Base-by-base conservation (phyloP, 2,113 vertebrate species). In the Phrynocephalus versicolor region DNA sequence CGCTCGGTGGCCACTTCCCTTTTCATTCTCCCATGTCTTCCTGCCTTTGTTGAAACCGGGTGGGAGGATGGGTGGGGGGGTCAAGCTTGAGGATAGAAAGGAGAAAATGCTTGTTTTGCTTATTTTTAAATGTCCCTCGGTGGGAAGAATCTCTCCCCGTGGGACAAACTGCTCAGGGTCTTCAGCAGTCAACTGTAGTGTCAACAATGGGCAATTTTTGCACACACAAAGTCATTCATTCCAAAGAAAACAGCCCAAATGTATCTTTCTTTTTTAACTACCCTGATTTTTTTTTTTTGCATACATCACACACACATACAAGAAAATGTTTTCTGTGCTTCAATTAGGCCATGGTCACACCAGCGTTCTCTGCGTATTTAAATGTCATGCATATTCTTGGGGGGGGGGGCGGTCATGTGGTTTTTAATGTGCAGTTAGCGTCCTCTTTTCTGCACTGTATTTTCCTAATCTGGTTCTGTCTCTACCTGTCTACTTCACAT, bases 81-180 rank as follows among this genome's bases (percentile, higher is more conserved):
- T 51, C 73, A 51, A 10, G 45, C 3, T 72, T 65, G 25, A 1
- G 58, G 83, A 25, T 16, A 16, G 69, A 25, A 85, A 80, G 21
- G 18, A 84, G 82, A 84, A 73, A 74, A 64, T 0, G 0, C 7
- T 2, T n/a, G 37, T 19, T 18, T 16, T 88, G 27, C 82, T 91
- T 78, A 51, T 84, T 88, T 89, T 73, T 45, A 84, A 88, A 86
- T 30, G 64, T 41, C 3, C 60, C 75, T 33, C 33, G 45, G 79
- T 25, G 72, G 39, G 69, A 76, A 86, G 87, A 84, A 71, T n/a
- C n/a, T n/a, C 15, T 57, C 89, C 75, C 33, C 45, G 35, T 81
- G 77, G 82, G 76, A 70, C 2, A 12, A 60, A 69, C 55, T 2
- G 41, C 30, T 65, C n/a, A 2, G 79, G 87, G 62, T 92, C 83